phyloP scores from a whole-genome alignment of 2,888 invertebrate species.

The Acleris laterana region DNA sequence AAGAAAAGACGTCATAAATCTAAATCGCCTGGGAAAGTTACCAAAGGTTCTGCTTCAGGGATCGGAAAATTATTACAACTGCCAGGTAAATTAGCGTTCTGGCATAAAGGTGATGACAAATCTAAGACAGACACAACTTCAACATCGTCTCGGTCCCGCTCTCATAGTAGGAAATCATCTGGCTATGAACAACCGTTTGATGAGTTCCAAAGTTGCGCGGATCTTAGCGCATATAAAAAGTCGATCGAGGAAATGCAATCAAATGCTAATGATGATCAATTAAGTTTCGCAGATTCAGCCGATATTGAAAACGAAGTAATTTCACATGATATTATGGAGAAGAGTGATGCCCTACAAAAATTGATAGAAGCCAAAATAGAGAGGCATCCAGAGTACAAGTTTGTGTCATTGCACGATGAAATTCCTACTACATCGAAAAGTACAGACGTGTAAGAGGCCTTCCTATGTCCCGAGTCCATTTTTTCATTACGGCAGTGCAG shows the following conservation, averaged over 20 bases:
- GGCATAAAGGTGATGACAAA: conserved; percentile 78
- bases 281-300: conserved; percentile 56
- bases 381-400: conserved; percentile 75
- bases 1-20: conserved; percentile 67
- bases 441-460: conserved; percentile 71
- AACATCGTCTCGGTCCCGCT: conserved; percentile 60
- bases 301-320: conserved; percentile 56
- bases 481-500: conserved; percentile 53
- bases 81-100: conserved; percentile 83
- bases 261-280: conserved; percentile 48
- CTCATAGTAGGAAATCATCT: conserved; percentile 68
- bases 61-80: conserved; percentile 79
- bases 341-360: conserved; percentile 73
- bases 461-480: conserved; percentile 52
- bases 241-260: conserved; percentile 37
- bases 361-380: conserved; percentile 75
- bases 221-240: conserved; percentile 46
- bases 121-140: conserved; percentile 58
- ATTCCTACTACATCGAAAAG: conserved; percentile 68
- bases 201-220: conserved; percentile 63
- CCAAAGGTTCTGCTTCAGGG: conserved; percentile 63
- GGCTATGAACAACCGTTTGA: conserved; percentile 54
- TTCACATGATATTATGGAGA: conserved; percentile 66
- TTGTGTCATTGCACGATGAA: conserved; percentile 67
- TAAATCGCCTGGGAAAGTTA: conserved; percentile 63